phyloP scores from a whole-genome alignment of 2,888 invertebrate genomes.

The Molorchus minor region DNA sequence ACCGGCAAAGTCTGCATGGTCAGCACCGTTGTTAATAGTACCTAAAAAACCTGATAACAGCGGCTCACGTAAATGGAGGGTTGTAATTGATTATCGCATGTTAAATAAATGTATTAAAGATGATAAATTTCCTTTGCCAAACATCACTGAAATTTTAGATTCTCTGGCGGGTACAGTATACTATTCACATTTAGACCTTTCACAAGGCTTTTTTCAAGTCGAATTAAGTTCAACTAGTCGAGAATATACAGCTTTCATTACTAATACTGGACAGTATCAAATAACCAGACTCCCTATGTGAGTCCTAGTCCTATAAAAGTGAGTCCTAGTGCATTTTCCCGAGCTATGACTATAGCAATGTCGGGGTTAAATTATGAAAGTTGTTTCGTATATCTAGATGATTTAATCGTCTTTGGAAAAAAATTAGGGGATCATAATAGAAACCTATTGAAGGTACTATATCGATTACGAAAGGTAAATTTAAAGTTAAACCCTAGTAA shows the following conservation, averaged over 20 bases:
- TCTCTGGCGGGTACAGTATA: constrained; percentile 41
- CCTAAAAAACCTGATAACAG: constrained; percentile 25
- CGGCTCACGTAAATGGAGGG: constrained; percentile 27
- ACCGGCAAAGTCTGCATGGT: too few species aligned
- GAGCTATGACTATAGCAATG: too few species aligned
- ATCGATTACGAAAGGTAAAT: too few species aligned
- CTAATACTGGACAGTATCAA: neutral
- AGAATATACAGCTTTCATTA: constrained; percentile 6
- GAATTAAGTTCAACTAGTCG: neutral
- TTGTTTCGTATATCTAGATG: constrained; percentile 10
- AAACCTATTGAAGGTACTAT: constrained; percentile 16
- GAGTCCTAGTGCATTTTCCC: too few species aligned
- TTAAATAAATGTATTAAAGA: constrained; percentile 30
- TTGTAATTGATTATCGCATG: constrained; percentile 20
- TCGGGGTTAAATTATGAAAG: constrained; percentile 9
- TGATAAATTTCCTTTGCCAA: too few species aligned
- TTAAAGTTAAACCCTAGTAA: constrained; percentile 42
- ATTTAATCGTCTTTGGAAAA: constrained; percentile 8
- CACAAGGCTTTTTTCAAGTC: constrained; percentile 36
- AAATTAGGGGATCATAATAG: neutral
- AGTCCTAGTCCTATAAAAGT: too few species aligned
- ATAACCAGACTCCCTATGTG: too few species aligned
- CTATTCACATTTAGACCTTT: constrained; percentile 38
- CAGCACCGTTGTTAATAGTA: constrained; percentile 14
- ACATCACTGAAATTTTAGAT: constrained; percentile 42